Percentiles rank a stretch among this genome's conserved stretches.
Conservation (phyloP, 2,113 vertebrate species). For the Tragelaphus scriptus region DNA sequence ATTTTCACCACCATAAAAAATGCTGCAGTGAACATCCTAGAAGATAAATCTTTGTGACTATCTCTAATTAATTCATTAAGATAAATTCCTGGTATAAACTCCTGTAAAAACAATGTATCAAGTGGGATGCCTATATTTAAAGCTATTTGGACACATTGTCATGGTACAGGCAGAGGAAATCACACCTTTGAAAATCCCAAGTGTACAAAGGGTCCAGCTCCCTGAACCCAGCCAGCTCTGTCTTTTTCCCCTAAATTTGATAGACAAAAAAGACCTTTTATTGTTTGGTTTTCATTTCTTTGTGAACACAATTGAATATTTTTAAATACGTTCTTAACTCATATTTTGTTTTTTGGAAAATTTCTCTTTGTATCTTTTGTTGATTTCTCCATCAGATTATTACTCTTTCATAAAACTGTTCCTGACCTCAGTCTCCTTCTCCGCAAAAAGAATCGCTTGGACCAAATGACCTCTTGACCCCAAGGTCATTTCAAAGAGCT, state of each 20-base stretch:
- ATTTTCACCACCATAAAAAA: constrained; percentile 32
- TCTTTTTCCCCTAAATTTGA: background rate
- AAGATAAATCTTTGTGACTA: constrained; percentile 27
- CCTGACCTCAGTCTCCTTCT: background rate
- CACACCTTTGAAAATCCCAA: background rate
- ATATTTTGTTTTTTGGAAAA: background rate
- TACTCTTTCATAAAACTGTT: background rate
- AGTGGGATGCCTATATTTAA: background rate
- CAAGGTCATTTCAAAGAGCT: background rate
- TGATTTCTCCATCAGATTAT: background rate
- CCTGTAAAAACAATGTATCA: background rate
- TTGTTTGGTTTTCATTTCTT: background rate
- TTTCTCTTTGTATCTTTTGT: background rate
- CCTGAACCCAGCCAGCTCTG: background rate
- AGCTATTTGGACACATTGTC: background rate
- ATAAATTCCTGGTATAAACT: background rate
- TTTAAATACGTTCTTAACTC: background rate
- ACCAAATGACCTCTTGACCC: background rate
- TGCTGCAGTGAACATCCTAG: background rate
- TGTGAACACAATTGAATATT: background rate
- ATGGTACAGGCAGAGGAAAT: background rate
- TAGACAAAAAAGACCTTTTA: background rate
- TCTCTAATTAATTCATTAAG: constrained; percentile 50
- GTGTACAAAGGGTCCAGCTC: too few relatives aligned
- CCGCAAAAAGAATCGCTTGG: rapidly evolving